Evolutionary conservation across 2,797 vertebrate species (phyloP).

Genomic region (Poliocrania exsul): DNA sequence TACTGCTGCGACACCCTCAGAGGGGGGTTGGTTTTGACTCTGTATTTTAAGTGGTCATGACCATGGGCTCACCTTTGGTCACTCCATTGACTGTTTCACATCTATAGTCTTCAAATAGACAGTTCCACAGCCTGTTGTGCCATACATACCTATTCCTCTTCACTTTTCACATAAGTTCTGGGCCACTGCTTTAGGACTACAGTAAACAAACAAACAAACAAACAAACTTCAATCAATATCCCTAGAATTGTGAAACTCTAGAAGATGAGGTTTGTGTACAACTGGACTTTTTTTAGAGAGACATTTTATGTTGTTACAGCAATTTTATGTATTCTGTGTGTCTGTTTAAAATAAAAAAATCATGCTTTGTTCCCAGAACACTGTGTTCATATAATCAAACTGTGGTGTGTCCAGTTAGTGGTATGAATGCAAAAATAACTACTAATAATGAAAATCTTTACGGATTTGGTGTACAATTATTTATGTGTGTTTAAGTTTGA

Average conservation of each 20-base stretch:
- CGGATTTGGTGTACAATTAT: neutral
- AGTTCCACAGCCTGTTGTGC: fast-evolving
- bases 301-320: neutral
- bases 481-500: neutral
- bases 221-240: neutral
- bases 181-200: neutral
- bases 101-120: neutral
- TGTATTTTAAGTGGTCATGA: neutral
- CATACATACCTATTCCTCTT: neutral
- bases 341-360: neutral
- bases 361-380: neutral
- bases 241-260: fast-evolving
- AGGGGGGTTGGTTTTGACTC: neutral
- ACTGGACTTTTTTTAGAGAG: neutral
- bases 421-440: neutral
- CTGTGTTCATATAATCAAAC: neutral
- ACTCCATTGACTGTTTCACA: neutral
- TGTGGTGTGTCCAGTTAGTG: neutral
- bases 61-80: neutral
- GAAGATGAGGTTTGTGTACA: neutral
- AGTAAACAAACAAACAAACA: neutral
- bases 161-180: neutral
- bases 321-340: neutral
- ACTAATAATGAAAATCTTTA: neutral
- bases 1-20: fast-evolving